phyloP scores from a whole-genome alignment of 2,888 invertebrate species.

The Apodemia duryi region DNA sequence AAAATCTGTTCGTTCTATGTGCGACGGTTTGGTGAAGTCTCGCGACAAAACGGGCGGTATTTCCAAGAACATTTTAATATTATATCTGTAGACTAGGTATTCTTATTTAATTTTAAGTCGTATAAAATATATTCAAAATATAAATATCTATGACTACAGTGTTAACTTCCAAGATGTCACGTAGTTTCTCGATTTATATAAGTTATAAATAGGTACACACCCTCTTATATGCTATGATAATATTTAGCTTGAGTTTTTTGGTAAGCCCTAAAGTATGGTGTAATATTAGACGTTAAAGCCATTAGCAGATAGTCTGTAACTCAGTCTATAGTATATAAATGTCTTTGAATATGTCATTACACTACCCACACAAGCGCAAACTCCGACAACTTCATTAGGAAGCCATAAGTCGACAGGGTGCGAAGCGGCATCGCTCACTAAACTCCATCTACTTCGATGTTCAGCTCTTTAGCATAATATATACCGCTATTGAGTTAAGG shows the following conservation, averaged over 20 bases:
- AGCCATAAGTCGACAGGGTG: slow-evolving; percentile 56
- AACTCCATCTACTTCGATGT: slow-evolving; percentile 45
- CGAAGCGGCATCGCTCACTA: slow-evolving; percentile 46
- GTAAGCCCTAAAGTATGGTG: background rate
- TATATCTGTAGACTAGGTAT: background rate
- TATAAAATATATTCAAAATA: too few relatives aligned
- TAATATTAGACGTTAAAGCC: background rate
- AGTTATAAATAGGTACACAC: too few relatives aligned
- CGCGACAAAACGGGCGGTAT: background rate
- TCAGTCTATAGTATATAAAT: slow-evolving; percentile 6
- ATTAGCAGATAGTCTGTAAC: background rate
- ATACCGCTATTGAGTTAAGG: slow-evolving; percentile 7
- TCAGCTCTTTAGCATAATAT: slow-evolving; percentile 38
- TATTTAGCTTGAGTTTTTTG: background rate
- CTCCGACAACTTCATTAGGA: slow-evolving; percentile 67
- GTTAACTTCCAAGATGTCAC: background rate
- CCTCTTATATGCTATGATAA: background rate
- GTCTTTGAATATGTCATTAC: slow-evolving; percentile 25
- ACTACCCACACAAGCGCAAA: slow-evolving; percentile 27
- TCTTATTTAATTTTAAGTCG: background rate
- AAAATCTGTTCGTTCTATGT: slow-evolving; percentile 45
- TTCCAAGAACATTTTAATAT: background rate
- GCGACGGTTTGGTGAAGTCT: slow-evolving; percentile 23
- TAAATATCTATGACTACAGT: slow-evolving; percentile 17
- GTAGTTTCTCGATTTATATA: too few relatives aligned